Percentiles rank a stretch among this genome's conserved stretches.
phyloP scores from a whole-genome alignment of 2,113 vertebrate species.

The Antechinus flavipes region DNA sequence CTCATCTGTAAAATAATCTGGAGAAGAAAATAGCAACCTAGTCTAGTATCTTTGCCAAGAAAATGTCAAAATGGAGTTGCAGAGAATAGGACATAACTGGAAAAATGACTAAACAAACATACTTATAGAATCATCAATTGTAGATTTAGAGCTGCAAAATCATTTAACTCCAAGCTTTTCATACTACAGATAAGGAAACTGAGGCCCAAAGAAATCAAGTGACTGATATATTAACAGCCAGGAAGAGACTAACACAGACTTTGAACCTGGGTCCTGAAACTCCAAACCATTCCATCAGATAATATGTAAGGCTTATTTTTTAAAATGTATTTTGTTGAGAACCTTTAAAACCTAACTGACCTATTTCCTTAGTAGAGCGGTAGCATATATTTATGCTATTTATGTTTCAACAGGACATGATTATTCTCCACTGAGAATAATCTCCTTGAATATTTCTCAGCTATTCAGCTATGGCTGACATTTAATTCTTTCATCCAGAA shows the following conservation, averaged over 20 bases:
- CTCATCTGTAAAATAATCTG: neutral
- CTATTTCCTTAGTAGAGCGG: neutral
- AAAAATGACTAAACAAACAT: too few relatives aligned
- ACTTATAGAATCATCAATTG: neutral
- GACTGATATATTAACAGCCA: neutral
- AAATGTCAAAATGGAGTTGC: neutral
- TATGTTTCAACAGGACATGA: neutral
- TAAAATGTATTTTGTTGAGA: neutral
- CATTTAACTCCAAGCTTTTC: neutral
- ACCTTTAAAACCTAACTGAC: neutral
- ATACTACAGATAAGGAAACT: neutral
- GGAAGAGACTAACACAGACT: neutral
- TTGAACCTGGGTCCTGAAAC: neutral
- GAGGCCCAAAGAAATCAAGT: neutral
- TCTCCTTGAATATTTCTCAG: slow-evolving; percentile 44
- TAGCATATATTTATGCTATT: slow-evolving; percentile 11
- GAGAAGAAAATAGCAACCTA: neutral
- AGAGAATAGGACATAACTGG: too few relatives aligned
- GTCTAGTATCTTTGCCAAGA: neutral
- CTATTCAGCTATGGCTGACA: neutral
- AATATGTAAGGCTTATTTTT: neutral
- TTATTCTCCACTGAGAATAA: neutral
- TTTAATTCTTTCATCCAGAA: neutral
- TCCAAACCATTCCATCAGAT: neutral
- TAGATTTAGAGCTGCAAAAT: neutral